Base-by-base conservation (phyloP, 2,888 invertebrate genomes). In the Neria commutata region DNA sequence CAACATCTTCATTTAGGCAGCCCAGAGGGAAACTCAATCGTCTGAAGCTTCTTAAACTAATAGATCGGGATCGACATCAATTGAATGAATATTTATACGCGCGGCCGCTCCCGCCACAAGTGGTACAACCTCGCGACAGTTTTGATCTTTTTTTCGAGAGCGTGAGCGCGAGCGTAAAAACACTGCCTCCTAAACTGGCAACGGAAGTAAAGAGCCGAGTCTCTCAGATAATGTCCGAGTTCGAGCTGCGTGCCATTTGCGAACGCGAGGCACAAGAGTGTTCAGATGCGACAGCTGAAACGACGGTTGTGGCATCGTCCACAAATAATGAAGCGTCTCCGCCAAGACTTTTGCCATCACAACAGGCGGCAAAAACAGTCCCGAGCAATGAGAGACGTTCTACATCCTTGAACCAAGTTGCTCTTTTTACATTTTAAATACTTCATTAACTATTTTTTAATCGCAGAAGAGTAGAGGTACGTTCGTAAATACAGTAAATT, bases 61-160 rank as follows among this genome's bases (percentile, higher is more conserved):
- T 72, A 2, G 54, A 51, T n/a, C 62, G 61, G 4, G 70, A 76
- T 55, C 68, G 69, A 3, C 21, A 54, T 2, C 47, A 69, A 24
- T 50, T 75, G 10, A 66, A 50, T 1, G 62, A 64, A 3, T 73
- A 69, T 47, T 70, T 67, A 34, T 58, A 67, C 33, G 51, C 63
- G 3, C 23, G 45, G 14, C 51, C 14, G 16, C 48, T 1, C 16
- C 50, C 8, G 6, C 17, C 6, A 23, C 5, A 3, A 3, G 14
- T 11, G 16, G 1, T 21, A 24, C 21, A 25, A 6, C 11, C 62
- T 1, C 66, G 61, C 5, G 71, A 74, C 42, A 73, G 70, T 47
- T 76, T 76, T 49, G 76, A 76, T 51, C 58, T 76, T 54, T 76
- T 78, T 46, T 76, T 76, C 21, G 77, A 78, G 49, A 77, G 78